phyloP scores from a whole-genome alignment of 2,113 vertebrate species.

The Nycticryphes semicollaris region DNA sequence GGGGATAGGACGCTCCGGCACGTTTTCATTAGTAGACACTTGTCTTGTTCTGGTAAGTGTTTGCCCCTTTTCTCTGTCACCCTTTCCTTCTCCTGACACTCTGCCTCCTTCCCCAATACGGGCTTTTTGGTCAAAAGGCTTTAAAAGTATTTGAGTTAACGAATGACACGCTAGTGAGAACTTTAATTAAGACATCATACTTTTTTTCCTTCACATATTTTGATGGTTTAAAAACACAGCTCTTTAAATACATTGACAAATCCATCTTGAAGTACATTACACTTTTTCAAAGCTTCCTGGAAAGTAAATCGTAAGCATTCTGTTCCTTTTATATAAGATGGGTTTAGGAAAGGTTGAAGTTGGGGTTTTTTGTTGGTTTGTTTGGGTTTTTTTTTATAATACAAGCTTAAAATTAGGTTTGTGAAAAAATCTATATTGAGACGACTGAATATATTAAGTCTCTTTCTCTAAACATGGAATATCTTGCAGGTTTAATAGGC shows the following conservation, averaged over 20 bases:
- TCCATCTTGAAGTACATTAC: not conserved
- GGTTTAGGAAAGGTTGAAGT: not conserved
- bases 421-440: not conserved
- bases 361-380: not conserved
- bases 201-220: not conserved
- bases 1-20: slow-evolving; percentile 94
- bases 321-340: not conserved
- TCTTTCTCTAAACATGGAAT: not conserved
- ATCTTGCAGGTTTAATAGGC: not conserved
- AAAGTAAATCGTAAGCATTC: not conserved
- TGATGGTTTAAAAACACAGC: not conserved
- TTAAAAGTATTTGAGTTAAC: not conserved
- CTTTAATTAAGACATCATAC: not conserved
- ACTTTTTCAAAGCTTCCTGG: not conserved
- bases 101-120: not conserved
- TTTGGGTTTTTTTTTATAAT: not conserved
- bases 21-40: slow-evolving; percentile 93
- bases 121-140: not conserved
- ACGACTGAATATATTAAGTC: not conserved
- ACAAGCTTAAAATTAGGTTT: not conserved
- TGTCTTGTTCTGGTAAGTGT: slow-evolving; percentile 92
- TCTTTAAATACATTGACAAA: not conserved
- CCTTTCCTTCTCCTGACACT: not conserved
- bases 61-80: not conserved
- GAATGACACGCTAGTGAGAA: not conserved